Evolutionary conservation across 2,888 invertebrate genomes (phyloP).

Genomic region (Disparrhopalites patrizii): DNA sequence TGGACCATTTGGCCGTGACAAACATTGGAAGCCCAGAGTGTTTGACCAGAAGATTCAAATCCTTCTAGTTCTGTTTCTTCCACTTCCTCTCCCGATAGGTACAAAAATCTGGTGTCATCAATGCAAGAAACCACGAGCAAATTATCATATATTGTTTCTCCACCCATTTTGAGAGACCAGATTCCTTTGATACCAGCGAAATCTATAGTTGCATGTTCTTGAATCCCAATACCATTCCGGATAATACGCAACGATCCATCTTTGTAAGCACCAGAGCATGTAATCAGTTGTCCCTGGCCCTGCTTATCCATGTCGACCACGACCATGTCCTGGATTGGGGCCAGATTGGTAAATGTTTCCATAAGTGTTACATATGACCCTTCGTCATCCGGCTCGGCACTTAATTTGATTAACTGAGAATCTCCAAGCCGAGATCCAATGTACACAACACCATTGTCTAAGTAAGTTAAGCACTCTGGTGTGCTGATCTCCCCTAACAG

Average conservation of each 20-base stretch:
- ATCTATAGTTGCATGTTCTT: slow-evolving; percentile 96
- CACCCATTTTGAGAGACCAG: slow-evolving; percentile 84
- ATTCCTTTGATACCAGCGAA: slow-evolving; percentile 95
- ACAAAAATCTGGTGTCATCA: slow-evolving; percentile 69
- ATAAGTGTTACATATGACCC: slow-evolving; percentile 88
- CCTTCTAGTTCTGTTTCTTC: slow-evolving; percentile 94
- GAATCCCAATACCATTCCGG: slow-evolving; percentile 97
- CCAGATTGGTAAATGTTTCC: slow-evolving; percentile 95
- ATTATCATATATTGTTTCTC: slow-evolving; percentile 66
- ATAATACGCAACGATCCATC: slow-evolving; percentile 96
- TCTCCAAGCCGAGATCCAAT: slow-evolving; percentile 95
- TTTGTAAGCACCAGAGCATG: slow-evolving; percentile 95
- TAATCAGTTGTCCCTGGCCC: slow-evolving; percentile 96
- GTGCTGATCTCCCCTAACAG: slow-evolving; percentile 85
- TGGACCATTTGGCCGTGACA: slow-evolving; percentile 73
- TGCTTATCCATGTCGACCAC: slow-evolving; percentile 94
- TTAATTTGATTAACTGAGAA: slow-evolving; percentile 87
- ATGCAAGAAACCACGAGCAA: slow-evolving; percentile 92
- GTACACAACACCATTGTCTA: slow-evolving; percentile 97
- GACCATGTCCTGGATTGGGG: slow-evolving; percentile 96
- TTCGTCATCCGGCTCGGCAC: slow-evolving; percentile 74
- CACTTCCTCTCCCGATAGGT: slow-evolving; percentile 87
- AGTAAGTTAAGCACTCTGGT: slow-evolving; percentile 94
- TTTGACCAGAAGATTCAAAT: slow-evolving; percentile 86
- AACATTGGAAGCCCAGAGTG: slow-evolving; percentile 91